These are phyloP conservation scores for Lagorchestes hirsutus DNA, from an alignment of 2,797 vertebrate species.

Conservation along the genomic window DNA sequence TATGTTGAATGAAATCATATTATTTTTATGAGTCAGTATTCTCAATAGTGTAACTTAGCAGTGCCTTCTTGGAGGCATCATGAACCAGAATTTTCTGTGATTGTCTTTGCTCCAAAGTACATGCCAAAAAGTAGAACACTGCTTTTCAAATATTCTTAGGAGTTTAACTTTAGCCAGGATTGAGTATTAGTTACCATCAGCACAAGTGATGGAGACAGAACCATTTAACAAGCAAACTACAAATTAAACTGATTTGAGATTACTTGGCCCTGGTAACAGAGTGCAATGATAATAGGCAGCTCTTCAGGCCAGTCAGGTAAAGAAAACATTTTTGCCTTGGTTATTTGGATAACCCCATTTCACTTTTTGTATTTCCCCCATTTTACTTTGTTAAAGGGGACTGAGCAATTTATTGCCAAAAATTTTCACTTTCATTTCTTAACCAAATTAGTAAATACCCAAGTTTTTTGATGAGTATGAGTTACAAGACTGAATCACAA, in stretches of 20 bases:
- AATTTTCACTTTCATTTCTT: conserved; percentile 38
- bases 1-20: conserved; percentile 67
- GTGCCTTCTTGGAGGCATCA: conserved; percentile 55
- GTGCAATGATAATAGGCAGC: not conserved
- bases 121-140: conserved; percentile 55
- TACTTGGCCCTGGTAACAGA: not conserved
- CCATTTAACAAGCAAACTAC: not conserved
- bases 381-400: not conserved
- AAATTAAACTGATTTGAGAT: conserved; percentile 35
- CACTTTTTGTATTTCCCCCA: not conserved
- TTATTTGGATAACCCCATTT: not conserved
- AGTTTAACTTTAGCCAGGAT: conserved; percentile 50
- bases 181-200: conserved; percentile 38
- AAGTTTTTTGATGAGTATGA: conserved; percentile 16
- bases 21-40: conserved; percentile 67
- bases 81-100: conserved; percentile 67
- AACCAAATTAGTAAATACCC: not conserved
- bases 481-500: not conserved
- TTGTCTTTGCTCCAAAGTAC: conserved; percentile 60
- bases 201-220: not conserved
- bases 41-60: conserved; percentile 59
- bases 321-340: not conserved
- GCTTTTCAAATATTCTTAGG: conserved; percentile 43
- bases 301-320: not conserved
- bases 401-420: not conserved